These are phyloP conservation scores for Nothoprocta perdicaria DNA, from an alignment of 2,113 vertebrate genomes.

Conservation along the genomic window DNA sequence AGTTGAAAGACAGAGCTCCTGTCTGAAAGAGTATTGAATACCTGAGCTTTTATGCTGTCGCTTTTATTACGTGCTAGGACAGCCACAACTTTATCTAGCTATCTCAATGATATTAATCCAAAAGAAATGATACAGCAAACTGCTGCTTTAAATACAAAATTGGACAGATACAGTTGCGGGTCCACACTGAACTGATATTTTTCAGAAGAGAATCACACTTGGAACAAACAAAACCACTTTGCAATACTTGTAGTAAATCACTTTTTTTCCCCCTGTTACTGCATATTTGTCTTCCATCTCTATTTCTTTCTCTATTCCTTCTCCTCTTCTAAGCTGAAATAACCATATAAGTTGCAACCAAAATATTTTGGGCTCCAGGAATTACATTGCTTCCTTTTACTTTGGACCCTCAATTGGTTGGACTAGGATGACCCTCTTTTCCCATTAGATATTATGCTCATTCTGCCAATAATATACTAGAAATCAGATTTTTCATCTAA, in stretches of 20 bases:
- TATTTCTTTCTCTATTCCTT: neutral
- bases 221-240: neutral
- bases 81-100: neutral
- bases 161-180: neutral
- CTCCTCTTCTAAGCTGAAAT: neutral
- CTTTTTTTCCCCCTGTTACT: neutral
- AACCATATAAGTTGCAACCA: neutral
- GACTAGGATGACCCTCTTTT: neutral
- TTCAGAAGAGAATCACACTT: neutral
- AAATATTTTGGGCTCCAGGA: neutral
- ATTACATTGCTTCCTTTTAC: neutral
- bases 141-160: neutral
- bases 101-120: neutral
- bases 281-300: neutral
- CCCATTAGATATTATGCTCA: neutral
- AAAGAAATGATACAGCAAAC: neutral
- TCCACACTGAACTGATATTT: neutral
- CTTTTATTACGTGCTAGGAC: neutral
- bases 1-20: neutral
- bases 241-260: neutral
- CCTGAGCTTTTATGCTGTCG: neutral
- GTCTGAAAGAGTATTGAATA: neutral
- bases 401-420: neutral
- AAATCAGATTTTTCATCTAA: slow-evolving; percentile 9
- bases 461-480: neutral